phyloP scores from a whole-genome alignment of 2,113 vertebrate genomes.

The Lophius piscatorius region DNA sequence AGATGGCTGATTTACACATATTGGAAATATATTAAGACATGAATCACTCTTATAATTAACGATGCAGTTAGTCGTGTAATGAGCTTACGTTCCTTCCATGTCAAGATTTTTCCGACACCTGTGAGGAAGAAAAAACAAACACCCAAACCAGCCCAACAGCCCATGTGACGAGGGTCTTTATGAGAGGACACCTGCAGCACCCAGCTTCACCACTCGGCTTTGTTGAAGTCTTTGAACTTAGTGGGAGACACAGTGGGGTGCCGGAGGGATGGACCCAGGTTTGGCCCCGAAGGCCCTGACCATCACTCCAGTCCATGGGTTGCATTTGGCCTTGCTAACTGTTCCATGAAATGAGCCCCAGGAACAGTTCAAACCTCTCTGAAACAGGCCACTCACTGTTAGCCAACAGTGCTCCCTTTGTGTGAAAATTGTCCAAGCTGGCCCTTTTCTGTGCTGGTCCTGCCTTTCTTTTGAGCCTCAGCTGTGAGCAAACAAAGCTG shows the following conservation, averaged over 20 bases:
- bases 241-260: conserved; percentile 54
- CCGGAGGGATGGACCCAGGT: conserved; percentile 65
- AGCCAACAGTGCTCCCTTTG: conserved; percentile 87
- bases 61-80: neutral
- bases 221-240: conserved; percentile 74
- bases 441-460: conserved; percentile 75
- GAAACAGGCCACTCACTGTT: conserved; percentile 86
- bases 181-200: conserved; percentile 76
- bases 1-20: conserved; percentile 15
- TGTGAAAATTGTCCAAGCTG: conserved; percentile 80
- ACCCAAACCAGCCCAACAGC: conserved; percentile 39
- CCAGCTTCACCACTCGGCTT: conserved; percentile 67
- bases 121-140: conserved; percentile 17
- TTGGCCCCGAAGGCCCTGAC: conserved; percentile 74
- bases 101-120: conserved; percentile 48
- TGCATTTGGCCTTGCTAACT: conserved; percentile 86
- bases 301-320: conserved; percentile 82
- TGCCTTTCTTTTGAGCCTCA: conserved; percentile 72
- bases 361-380: conserved; percentile 79
- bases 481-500: conserved; percentile 77
- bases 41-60: neutral
- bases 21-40: conserved; percentile 2
- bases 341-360: conserved; percentile 86
- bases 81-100: neutral
- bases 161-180: conserved; percentile 66